A percentile compares a stretch with the other conserved stretches of the same genome.
Conservation (phyloP, 2,113 vertebrate genomes). For the Emydocephalus ijimae region DNA sequence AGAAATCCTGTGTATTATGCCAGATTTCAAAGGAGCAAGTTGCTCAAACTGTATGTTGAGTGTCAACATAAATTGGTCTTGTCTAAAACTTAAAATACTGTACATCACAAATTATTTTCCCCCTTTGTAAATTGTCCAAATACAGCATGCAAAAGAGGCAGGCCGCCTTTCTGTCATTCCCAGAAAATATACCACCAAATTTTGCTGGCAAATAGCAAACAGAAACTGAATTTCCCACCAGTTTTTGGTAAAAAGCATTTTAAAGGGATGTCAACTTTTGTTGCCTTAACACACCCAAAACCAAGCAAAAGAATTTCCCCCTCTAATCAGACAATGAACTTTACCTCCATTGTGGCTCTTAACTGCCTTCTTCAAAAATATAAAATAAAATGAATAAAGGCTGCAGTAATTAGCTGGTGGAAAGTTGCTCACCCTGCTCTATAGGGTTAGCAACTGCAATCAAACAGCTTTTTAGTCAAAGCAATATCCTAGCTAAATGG, state of each 20-base stretch:
- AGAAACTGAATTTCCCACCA: not conserved
- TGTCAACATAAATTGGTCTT: not conserved
- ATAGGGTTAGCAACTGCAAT: not conserved
- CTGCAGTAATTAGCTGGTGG: not conserved
- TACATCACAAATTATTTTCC: too few relatives aligned
- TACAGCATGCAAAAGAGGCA: not conserved
- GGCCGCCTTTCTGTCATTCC: not conserved
- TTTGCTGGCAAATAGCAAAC: not conserved
- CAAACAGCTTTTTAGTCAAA: not conserved
- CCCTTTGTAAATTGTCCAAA: not conserved
- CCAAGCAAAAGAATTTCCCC: not conserved
- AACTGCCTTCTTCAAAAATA: not conserved
- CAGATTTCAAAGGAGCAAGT: not conserved
- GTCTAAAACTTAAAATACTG: not conserved
- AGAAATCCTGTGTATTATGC: not conserved
- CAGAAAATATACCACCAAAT: not conserved
- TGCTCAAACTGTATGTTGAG: too few relatives aligned
- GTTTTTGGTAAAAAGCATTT: not conserved
- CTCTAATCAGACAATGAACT: not conserved
- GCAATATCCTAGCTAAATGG: not conserved
- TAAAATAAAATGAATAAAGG: not conserved
- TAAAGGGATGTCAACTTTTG: not conserved
- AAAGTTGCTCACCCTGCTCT: not conserved
- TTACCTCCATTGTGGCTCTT: not conserved
- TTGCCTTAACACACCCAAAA: not conserved